phyloP scores from a whole-genome alignment of 2,113 vertebrate species.

The Gorsachius goisagi region DNA sequence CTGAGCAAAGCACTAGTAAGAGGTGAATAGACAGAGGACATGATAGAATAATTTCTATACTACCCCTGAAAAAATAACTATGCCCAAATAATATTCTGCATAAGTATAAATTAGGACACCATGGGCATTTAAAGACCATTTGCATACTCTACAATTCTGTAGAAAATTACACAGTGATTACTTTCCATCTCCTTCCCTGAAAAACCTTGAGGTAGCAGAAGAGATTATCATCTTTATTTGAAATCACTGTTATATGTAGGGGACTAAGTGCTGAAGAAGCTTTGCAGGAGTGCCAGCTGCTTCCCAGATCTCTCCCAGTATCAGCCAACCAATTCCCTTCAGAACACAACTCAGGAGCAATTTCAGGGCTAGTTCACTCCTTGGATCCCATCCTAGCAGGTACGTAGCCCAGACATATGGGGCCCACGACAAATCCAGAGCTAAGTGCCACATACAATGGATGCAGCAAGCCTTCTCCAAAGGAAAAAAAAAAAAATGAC shows the following conservation, averaged over 20 bases:
- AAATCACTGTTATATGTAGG: not conserved
- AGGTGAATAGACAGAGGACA: not conserved
- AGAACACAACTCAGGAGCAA: not conserved
- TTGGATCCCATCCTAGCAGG: not conserved
- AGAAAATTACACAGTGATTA: not conserved
- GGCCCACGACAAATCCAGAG: not conserved
- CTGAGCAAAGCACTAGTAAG: not conserved
- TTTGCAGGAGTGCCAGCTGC: not conserved
- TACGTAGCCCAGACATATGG: not conserved
- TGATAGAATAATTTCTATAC: not conserved
- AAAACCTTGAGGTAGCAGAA: not conserved
- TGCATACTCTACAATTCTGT: not conserved
- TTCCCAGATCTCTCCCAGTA: not conserved
- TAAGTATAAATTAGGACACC: not conserved
- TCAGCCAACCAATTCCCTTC: not conserved
- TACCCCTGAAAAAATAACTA: not conserved
- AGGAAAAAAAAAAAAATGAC: not conserved
- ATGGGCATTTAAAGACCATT: not conserved
- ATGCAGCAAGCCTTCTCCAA: not conserved
- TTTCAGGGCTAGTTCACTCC: not conserved
- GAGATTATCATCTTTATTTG: not conserved
- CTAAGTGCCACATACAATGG: not conserved
- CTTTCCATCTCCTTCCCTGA: not conserved
- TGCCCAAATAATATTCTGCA: not conserved
- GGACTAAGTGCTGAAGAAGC: not conserved